Evolutionary conservation across 2,113 vertebrate genomes (phyloP), one percentile per base, ranked within the genome.

Genomic region (Boulengeromyrus knoepffleri): DNA sequence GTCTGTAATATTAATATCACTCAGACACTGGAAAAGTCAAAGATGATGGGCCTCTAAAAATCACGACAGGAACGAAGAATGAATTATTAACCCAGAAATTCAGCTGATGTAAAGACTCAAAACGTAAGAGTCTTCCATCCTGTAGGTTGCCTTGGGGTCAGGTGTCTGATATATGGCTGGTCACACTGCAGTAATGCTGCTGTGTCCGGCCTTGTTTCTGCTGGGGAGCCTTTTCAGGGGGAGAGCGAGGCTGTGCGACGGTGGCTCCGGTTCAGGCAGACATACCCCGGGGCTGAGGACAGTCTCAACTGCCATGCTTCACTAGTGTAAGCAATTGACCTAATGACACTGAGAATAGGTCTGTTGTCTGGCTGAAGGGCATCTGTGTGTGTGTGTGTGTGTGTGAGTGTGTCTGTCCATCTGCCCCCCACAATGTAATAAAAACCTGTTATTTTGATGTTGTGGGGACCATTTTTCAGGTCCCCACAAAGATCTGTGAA

Each of bases 291-390:
- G 31, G 19, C 58, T 85, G 24, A 77, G 80, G 92, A 56, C 46
- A 13, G 92, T 91, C 92, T 90, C 91, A 90, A 91, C 85, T 91
- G n/a, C 74, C 91, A 88, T 31, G 92, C 91, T 85, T 17, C 9
- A 46, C 62, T 85, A 93, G 77, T 92, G 93, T 90, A 17, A 93
- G 91, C 89, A 93, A 91, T 94, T 94, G 93, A 92, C 93, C 93
- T 92, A 90, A 86, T 93, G 92, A 92, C 93, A 94, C 91, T 90
- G 91, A 89, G 91, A 91, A 74, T 91, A 91, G 85, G 93, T 70
- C 58, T 74, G 86, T 88, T 94, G 91, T 91, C 91, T 89, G 94
- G 85, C 89, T 90, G 88, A 91, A 87, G 90, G 89, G 56, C 62
- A 24, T 85, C 36, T 85, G 83, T n/a, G 83, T 47, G 83, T 47